Base-by-base conservation (phyloP, 2,113 vertebrate species). In the Rhinogobius similis region DNA sequence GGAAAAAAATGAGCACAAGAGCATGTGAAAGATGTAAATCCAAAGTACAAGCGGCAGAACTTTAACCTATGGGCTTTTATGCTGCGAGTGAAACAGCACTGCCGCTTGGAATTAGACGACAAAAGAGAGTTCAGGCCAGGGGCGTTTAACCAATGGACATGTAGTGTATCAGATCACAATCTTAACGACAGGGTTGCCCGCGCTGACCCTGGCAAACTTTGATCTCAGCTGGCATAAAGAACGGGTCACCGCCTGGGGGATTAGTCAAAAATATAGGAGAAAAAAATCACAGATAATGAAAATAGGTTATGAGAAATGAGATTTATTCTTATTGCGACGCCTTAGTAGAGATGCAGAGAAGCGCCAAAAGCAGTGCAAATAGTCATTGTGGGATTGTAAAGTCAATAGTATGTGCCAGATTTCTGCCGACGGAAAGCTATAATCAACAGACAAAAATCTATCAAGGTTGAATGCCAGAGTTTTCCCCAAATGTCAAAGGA, bases 401-500 rank as follows among this genome's bases (percentile, higher is more conserved):
- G 92, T 93, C 91, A 92, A 94, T 93, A 93, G 90, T 88, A 89
- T 66, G 86, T 87, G 81, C 90, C 88, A 3, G 3, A 91, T 93
- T 89, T 90, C 88, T 80, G 77, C 82, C 79, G 91, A 86, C 79
- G 82, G 82, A 83, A 90, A 86, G 90, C 92, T 89, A 90, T 91
- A 90, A 92, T 93, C 88, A 91, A 91, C 2, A n/a, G 12, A 12
- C 89, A 89, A 89, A 90, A 92, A 93, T 92, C 92, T 84, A 93
- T 84, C 84, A 82, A 83, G 83, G 91, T 84, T 91, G 92, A 93
- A 91, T 91, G 92, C 87, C 91, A 90, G 88, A 90, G 87, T 92
- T 93, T 90, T 92, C 84, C 58, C 85, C 81, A 92, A 93, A 94
- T 94, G 92, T 93, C 90, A 94, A 80, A 81, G 63, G 75, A 82